Percentiles rank a stretch among this genome's conserved stretches.
phyloP scores from a whole-genome alignment of 1,140 invertebrate genomes.

The Drosophila gunungcola region DNA sequence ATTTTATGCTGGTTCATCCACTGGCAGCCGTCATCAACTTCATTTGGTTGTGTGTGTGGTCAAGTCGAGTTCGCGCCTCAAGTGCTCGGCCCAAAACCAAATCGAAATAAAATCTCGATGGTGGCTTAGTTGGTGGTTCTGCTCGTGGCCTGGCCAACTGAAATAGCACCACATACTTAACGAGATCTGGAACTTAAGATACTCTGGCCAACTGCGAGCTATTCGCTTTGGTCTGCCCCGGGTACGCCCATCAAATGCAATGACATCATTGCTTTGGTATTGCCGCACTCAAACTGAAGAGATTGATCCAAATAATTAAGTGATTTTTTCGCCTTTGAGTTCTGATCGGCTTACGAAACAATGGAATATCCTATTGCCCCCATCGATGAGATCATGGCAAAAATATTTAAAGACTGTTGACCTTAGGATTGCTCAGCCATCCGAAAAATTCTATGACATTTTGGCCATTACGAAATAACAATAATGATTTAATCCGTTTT shows the following conservation, averaged over 20 bases:
- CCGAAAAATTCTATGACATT: neutral
- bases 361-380: slow-evolving; percentile 35
- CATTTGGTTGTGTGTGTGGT: slow-evolving; percentile 44
- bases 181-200: slow-evolving; percentile 35
- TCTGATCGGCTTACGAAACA: slow-evolving; percentile 47
- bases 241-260: slow-evolving; percentile 47
- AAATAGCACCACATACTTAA: slow-evolving; percentile 42
- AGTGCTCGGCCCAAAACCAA: slow-evolving; percentile 48
- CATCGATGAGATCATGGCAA: slow-evolving; percentile 31
- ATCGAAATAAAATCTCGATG: slow-evolving; percentile 38
- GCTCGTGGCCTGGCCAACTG: slow-evolving; percentile 18
- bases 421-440: slow-evolving; percentile 4
- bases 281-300: slow-evolving; percentile 42
- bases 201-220: slow-evolving; percentile 24
- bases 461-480: neutral
- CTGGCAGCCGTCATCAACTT: slow-evolving; percentile 18
- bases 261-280: slow-evolving; percentile 44
- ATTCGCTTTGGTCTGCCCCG: slow-evolving; percentile 10
- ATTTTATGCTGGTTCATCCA: slow-evolving; percentile 66
- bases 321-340: slow-evolving; percentile 31
- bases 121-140: slow-evolving; percentile 36
- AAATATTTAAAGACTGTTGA: slow-evolving; percentile 23
- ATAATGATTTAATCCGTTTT: neutral
- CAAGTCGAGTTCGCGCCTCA: slow-evolving; percentile 54
- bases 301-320: slow-evolving; percentile 53